Conservation (phyloP, 2,113 vertebrate species). For the Sinocyclocheilus rhinocerous region DNA sequence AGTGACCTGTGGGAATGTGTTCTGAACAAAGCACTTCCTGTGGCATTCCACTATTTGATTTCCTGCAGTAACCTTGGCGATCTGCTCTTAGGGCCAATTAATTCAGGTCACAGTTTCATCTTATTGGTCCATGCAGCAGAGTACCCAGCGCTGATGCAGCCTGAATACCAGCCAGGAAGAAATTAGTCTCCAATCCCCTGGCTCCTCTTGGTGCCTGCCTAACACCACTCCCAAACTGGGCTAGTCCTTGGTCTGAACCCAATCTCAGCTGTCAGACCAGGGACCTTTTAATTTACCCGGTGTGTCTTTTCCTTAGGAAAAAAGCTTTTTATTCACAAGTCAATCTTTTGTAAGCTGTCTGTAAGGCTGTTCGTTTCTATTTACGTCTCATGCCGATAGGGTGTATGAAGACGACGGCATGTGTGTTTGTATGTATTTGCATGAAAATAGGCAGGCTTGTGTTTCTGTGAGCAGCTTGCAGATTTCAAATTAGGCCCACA, state of each 20-base stretch:
- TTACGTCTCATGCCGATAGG: not conserved
- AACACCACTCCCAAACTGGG: slow-evolving; percentile 63
- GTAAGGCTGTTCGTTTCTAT: not conserved
- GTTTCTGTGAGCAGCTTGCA: slow-evolving; percentile 27
- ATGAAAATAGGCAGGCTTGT: slow-evolving; percentile 40
- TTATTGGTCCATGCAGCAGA: slow-evolving; percentile 65
- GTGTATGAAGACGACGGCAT: not conserved
- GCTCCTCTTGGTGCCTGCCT: slow-evolving; percentile 68
- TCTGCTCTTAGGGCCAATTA: slow-evolving; percentile 74
- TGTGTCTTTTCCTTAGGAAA: slow-evolving; percentile 38
- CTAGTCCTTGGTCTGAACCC: slow-evolving; percentile 62
- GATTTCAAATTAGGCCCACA: slow-evolving; percentile 46
- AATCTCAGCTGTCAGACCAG: slow-evolving; percentile 49
- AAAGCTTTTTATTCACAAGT: slow-evolving; percentile 22
- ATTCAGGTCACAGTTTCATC: slow-evolving; percentile 75
- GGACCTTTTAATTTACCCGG: slow-evolving; percentile 37
- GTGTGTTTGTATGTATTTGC: slow-evolving; percentile 17
- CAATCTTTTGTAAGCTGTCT: slow-evolving; percentile 5
- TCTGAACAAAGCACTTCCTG: slow-evolving; percentile 69
- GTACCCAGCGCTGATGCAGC: slow-evolving; percentile 67
- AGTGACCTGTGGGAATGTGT: slow-evolving; percentile 65
- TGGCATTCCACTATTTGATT: slow-evolving; percentile 74
- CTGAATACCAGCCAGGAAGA: slow-evolving; percentile 72
- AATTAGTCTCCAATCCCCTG: slow-evolving; percentile 69
- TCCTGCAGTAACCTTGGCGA: slow-evolving; percentile 77